Percentiles rank a stretch among this genome's conserved stretches.
Evolutionary conservation across 2,113 vertebrate species (phyloP).

Genomic region (cattle (Bos taurus)): DNA sequence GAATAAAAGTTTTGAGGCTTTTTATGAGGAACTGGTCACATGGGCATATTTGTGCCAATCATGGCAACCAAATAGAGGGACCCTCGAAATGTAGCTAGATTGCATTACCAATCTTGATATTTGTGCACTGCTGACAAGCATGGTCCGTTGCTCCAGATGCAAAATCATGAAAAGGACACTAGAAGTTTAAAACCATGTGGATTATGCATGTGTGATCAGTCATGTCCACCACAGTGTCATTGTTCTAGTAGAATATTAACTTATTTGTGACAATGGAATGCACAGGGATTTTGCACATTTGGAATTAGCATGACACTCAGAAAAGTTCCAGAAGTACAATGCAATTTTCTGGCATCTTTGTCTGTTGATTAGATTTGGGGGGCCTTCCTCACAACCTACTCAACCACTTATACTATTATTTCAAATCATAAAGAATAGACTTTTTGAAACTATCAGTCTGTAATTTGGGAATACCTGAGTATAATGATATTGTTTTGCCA

Average conservation of each 20-base stretch:
- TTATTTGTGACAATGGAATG: neutral
- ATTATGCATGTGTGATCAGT: neutral
- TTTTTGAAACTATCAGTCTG: neutral
- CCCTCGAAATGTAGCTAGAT: neutral
- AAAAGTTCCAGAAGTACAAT: neutral
- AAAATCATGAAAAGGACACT: neutral
- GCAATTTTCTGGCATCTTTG: neutral
- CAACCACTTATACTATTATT: neutral
- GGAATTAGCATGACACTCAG: neutral
- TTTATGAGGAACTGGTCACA: neutral
- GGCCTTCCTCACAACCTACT: neutral
- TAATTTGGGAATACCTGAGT: neutral
- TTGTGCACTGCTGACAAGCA: neutral
- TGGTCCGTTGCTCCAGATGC: neutral
- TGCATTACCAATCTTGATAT: neutral
- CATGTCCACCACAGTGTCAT: neutral
- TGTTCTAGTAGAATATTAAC: neutral
- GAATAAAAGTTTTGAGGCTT: neutral
- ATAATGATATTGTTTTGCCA: neutral
- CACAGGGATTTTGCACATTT: neutral
- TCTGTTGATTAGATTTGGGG: neutral
- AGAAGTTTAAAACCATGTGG: neutral
- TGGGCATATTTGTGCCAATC: neutral
- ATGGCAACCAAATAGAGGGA: neutral
- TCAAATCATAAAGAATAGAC: neutral